Percentiles rank a stretch among this genome's conserved stretches.
These are phyloP conservation scores for Cerastis leucographa DNA, from an alignment of 2,888 invertebrate species.

Conservation along the genomic window DNA sequence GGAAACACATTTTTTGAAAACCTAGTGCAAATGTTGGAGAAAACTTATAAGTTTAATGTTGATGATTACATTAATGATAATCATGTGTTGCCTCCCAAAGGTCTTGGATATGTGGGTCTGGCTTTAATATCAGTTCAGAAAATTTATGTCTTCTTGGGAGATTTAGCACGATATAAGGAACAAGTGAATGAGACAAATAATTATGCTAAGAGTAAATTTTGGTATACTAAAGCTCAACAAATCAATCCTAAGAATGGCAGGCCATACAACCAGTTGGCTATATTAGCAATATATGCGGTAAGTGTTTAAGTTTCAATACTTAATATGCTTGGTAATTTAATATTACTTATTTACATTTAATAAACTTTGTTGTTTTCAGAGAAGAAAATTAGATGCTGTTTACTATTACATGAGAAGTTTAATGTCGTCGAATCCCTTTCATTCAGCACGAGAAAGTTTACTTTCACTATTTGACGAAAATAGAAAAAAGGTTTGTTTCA, in stretches of 20 bases:
- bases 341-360: background rate
- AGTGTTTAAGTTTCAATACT: constrained; percentile 76
- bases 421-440: constrained; percentile 98
- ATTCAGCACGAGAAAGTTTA: constrained; percentile 97
- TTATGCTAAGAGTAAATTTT: constrained; percentile 93
- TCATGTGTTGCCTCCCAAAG: constrained; percentile 91
- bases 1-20: constrained; percentile 95
- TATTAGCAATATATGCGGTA: constrained; percentile 95
- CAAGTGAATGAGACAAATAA: constrained; percentile 95
- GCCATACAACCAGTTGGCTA: constrained; percentile 98
- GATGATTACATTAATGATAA: constrained; percentile 91
- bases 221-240: constrained; percentile 98
- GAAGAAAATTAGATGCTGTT: constrained; percentile 98
- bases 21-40: constrained; percentile 93
- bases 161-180: constrained; percentile 97
- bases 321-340: background rate
- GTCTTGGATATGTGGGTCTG: constrained; percentile 92
- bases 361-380: constrained; percentile 90
- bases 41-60: constrained; percentile 93
- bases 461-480: constrained; percentile 97
- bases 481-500: constrained; percentile 94
- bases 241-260: constrained; percentile 98
- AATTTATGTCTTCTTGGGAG: constrained; percentile 96
- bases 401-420: constrained; percentile 99
- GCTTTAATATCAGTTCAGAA: constrained; percentile 97